Base-by-base conservation (phyloP, 2,113 vertebrate species). In the Cyanoderma ruficeps region DNA sequence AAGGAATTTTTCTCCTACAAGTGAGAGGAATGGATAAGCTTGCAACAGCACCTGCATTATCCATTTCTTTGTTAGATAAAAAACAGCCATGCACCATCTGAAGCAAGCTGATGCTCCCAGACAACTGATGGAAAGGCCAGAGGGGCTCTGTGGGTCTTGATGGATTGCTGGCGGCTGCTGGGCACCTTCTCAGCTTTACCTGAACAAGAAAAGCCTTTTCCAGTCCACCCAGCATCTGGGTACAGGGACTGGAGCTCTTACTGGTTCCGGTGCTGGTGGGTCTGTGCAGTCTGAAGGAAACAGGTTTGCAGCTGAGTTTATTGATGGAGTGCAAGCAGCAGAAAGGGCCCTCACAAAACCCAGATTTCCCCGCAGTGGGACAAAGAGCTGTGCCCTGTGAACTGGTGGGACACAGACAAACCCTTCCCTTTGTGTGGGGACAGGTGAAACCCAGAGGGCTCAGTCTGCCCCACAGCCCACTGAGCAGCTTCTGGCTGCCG, bases 1-100 rank as follows among this genome's bases (percentile, higher is more conserved):
- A 88, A 95, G 83, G 90, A 94, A 93, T 97, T 93, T 95, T 94
- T 90, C 83, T 92, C n/a, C 64, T 90, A 4, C 60, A 64, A 90
- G 83, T 75, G 94, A 81, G 76, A 89, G 86, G 83, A 70, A 80
- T 41, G 88, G 94, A 76, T 94, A 90, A 83, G 76, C 85, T 83
- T 71, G 76, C 64, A 91, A 31, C 64, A 90, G 85, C 92, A 96
- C 96, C 94, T 95, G 96, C 68, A 9, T 93, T 96, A 78, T 83
- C 71, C 20, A 31, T 95, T 92, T 79, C 88, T 80, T 74, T 56
- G 72, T 1, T 11, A 92, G 93, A 93, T 10, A 87, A 79, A 70
- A 94, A 92, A 56, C 92, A 96, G 93, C 79, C 83, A 72, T 18
- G 13, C 60, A 71, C 55, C 68, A 52, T 65, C 90, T 81, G 85